Evolutionary conservation across 2,797 vertebrate genomes (phyloP).

Genomic region (Lerista edwardsae): DNA sequence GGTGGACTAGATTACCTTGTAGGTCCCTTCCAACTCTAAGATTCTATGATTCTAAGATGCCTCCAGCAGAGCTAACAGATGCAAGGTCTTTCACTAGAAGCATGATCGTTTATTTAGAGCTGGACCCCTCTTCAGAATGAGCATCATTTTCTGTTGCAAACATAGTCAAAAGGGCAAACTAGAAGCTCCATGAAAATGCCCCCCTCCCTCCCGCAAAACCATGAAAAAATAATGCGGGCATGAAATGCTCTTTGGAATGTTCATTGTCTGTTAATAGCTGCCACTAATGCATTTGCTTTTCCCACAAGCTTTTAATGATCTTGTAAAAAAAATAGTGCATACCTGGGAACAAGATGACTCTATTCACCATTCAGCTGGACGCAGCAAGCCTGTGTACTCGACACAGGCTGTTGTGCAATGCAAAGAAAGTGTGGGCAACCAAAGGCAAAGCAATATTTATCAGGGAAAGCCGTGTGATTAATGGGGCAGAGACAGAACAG

Average conservation of each 20-base stretch:
- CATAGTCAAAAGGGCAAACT: neutral
- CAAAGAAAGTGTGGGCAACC: neutral
- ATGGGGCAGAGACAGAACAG: constrained; percentile 41
- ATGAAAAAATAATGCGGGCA: neutral
- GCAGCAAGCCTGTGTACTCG: neutral
- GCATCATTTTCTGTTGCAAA: neutral
- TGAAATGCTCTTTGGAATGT: constrained; percentile 1
- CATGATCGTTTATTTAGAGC: constrained; percentile 18
- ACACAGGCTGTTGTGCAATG: constrained; percentile 35
- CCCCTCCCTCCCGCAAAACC: neutral
- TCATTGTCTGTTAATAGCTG: constrained; percentile 32
- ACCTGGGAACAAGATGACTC: constrained; percentile 1
- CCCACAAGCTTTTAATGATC: neutral
- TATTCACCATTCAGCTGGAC: fast-evolving
- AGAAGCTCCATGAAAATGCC: neutral
- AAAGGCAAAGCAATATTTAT: constrained; percentile 45
- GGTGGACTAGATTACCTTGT: too few species aligned
- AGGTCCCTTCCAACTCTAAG: too few species aligned
- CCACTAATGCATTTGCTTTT: neutral
- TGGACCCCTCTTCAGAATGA: neutral
- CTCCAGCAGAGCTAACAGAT: neutral
- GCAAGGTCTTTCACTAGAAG: neutral
- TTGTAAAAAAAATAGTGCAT: neutral
- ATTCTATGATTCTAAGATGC: too few species aligned
- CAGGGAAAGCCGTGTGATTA: constrained; percentile 46